Evolutionary conservation across 2,113 vertebrate genomes (phyloP).

Genomic region (Anolis carolinensis): DNA sequence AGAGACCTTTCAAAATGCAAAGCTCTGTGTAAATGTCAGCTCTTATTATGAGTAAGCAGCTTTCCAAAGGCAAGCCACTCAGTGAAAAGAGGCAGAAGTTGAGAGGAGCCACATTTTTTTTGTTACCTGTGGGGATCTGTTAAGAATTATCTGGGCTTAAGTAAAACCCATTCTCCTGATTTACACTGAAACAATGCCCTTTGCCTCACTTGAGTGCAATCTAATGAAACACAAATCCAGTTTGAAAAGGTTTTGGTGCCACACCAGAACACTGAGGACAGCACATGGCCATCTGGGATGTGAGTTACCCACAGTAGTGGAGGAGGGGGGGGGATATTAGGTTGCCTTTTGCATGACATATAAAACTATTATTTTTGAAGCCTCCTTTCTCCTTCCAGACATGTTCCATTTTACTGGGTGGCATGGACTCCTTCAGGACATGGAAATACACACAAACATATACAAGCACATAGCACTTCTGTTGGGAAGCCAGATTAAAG

Average conservation of each 20-base stretch:
- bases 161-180: constrained; percentile 25
- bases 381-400: background rate
- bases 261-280: background rate
- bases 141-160: constrained; percentile 32
- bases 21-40: constrained; percentile 38
- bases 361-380: background rate
- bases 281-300: background rate
- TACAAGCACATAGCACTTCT: background rate
- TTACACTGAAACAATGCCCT: constrained; percentile 16
- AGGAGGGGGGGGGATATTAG: background rate
- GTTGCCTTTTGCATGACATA: background rate
- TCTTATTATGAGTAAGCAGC: constrained; percentile 22
- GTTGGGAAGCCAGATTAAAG: background rate
- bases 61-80: constrained; percentile 12
- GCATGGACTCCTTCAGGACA: background rate
- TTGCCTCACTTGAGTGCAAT: constrained; percentile 7
- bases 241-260: constrained; percentile 29
- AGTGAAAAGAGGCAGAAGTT: background rate
- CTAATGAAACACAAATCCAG: constrained; percentile 30
- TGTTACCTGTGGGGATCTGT: constrained; percentile 29
- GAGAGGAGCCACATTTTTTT: background rate
- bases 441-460: background rate
- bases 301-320: background rate
- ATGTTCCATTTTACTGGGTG: background rate
- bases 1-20: constrained; percentile 40